Evolutionary conservation across 2,888 invertebrate genomes (phyloP).

Genomic region (Megastigmus dorsalis): DNA sequence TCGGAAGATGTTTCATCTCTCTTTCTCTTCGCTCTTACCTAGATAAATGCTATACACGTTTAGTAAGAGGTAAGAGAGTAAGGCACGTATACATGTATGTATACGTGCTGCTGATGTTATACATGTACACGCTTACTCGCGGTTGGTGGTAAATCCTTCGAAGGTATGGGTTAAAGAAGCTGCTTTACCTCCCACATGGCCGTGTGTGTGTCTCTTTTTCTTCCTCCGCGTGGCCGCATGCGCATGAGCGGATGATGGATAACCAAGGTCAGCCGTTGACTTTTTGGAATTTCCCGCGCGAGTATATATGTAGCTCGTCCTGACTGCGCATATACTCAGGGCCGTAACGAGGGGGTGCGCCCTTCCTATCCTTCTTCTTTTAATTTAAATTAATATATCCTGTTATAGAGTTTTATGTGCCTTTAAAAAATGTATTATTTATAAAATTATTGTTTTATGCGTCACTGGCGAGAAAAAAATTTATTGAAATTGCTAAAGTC

Average conservation of each 20-base stretch:
- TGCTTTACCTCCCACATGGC: constrained; percentile 61
- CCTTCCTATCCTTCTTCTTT: too few relatives aligned
- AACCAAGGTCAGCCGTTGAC: constrained; percentile 55
- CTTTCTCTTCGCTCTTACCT: constrained; percentile 42
- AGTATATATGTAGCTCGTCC: neutral
- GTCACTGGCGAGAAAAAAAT: neutral
- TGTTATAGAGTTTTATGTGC: too few relatives aligned
- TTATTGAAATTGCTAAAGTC: neutral
- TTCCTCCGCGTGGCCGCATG: neutral
- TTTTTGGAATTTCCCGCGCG: constrained; percentile 29
- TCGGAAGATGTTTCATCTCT: constrained; percentile 17
- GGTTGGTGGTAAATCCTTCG: constrained; percentile 61
- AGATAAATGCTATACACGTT: constrained; percentile 56
- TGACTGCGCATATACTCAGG: neutral
- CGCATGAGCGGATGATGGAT: constrained; percentile 59
- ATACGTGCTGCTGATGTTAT: too few relatives aligned
- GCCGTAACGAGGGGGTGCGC: neutral
- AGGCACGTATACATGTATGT: constrained; percentile 51
- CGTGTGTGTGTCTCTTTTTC: constrained; percentile 15
- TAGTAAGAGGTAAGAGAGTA: neutral
- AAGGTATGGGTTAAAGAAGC: constrained; percentile 49
- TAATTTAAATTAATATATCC: too few relatives aligned
- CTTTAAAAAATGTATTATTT: neutral
- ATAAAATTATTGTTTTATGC: neutral
- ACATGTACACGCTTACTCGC: constrained; percentile 45